These are phyloP conservation scores for Budorcas taxicolor DNA, from an alignment of 2,113 vertebrate species.

Conservation along the genomic window DNA sequence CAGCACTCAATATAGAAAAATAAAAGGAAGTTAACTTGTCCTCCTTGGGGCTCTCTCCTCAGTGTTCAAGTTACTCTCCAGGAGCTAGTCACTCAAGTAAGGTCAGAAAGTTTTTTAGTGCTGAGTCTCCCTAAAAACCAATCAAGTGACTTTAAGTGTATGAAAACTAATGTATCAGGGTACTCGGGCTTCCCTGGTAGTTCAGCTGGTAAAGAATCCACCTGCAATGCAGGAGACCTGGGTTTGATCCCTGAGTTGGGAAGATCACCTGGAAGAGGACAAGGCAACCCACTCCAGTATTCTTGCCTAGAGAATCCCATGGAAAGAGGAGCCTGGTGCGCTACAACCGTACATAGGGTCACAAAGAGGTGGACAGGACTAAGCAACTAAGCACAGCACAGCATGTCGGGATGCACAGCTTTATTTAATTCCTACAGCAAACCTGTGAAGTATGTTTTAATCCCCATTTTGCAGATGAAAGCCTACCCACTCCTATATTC, in stretches of 20 bases:
- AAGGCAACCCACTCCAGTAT: background rate
- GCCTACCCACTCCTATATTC: background rate
- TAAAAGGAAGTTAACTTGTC: background rate
- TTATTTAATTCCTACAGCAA: background rate
- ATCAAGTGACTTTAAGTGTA: background rate
- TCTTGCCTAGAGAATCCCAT: background rate
- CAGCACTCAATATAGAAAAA: background rate
- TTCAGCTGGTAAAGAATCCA: background rate
- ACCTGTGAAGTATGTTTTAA: background rate
- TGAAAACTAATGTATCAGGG: conserved; percentile 1
- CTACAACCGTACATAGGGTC: background rate
- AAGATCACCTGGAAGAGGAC: background rate
- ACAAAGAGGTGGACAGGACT: background rate
- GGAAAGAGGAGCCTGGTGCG: background rate
- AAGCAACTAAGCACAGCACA: background rate
- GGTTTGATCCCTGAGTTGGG: background rate
- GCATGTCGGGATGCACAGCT: background rate
- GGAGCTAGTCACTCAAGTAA: background rate
- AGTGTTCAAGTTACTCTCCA: background rate
- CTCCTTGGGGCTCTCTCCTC: background rate
- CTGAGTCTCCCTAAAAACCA: background rate
- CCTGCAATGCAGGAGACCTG: background rate
- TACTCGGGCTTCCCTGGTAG: background rate
- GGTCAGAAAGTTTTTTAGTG: background rate
- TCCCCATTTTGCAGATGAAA: background rate